Evolutionary conservation across 2,113 vertebrate species (phyloP).

Genomic region (Trochalopteron elliotii): DNA sequence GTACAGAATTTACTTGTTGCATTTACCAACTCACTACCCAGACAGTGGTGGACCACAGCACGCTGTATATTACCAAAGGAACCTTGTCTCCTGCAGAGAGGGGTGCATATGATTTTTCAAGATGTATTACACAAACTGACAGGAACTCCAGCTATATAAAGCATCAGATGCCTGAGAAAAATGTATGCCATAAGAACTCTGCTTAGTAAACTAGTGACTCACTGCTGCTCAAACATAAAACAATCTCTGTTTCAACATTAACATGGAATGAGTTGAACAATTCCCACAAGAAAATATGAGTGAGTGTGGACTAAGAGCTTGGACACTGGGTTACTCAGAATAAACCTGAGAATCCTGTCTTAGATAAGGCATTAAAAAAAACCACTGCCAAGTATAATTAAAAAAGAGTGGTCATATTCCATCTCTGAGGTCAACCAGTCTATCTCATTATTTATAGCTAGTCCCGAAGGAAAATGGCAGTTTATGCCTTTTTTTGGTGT

Average conservation of each 20-base stretch:
- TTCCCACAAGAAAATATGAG: conserved; percentile 36
- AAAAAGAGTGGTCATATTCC: neutral
- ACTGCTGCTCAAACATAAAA: conserved; percentile 6
- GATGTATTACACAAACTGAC: neutral
- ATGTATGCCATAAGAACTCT: neutral
- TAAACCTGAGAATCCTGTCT: neutral
- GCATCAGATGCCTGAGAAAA: neutral
- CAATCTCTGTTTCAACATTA: neutral
- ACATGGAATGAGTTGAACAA: neutral
- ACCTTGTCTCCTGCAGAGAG: neutral
- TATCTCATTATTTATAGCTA: conserved; percentile 33
- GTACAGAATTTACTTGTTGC: neutral
- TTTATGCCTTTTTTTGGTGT: conserved; percentile 49
- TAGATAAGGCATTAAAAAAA: neutral
- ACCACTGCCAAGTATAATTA: neutral
- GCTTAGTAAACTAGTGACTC: conserved; percentile 19
- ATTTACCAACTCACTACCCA: neutral
- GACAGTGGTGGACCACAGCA: neutral
- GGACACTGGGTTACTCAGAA: conserved; percentile 4
- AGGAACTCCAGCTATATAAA: conserved; percentile 48
- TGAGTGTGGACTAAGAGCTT: neutral
- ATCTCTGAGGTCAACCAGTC: neutral
- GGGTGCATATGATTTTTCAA: neutral
- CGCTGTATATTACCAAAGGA: neutral
- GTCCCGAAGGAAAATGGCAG: conserved; percentile 12